Base-by-base conservation (phyloP, 2,888 invertebrate species). In the Habrosyne pyritoides region DNA sequence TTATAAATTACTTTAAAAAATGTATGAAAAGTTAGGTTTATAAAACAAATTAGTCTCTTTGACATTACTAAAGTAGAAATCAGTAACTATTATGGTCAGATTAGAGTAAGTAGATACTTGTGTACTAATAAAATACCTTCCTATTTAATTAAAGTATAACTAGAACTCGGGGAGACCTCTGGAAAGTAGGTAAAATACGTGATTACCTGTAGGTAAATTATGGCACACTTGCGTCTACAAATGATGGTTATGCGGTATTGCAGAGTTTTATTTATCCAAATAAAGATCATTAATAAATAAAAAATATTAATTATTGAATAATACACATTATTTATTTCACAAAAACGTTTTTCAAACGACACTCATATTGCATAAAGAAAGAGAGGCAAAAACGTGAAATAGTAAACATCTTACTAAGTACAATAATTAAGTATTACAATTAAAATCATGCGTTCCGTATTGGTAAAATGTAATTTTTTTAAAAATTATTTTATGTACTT, bases 331-430 rank as follows among this genome's bases (percentile, higher is more conserved):
- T 87, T 81, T 89, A 88, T 84, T 91, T 87, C 87, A 90, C 87
- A 89, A 87, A 85, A 87, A 89, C 87, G 86, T 88, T 91, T 90
- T 88, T 83, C 82, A 90, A 91, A 91, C 90, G 89, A 90, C 91
- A 92, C 91, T 87, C 90, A 79, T 86, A 88, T 90, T 91, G 91
- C 91, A 89, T 77, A 86, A 85, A 83, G 77, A 81, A 81, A 84
- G 81, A 84, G 83, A 89, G 90, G 89, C 88, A 86, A 87, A 75
- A 73, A 86, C 72, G 89, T 89, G 87, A 89, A 63, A 84, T 79
- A 79, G 81, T 84, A 84, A 78, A 85, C 75, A 80, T 79, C 71
- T 79, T 81, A 84, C 60, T 75, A 73, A 30, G 21, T 67, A 70
- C 71, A 74, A 60, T 73, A 66, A 61, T 73, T 72, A 69, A 61